A percentile compares a stretch with the other conserved stretches of the same genome.
Evolutionary conservation across 2,888 invertebrate genomes (phyloP).

Genomic region (Drosophila macrospina): DNA sequence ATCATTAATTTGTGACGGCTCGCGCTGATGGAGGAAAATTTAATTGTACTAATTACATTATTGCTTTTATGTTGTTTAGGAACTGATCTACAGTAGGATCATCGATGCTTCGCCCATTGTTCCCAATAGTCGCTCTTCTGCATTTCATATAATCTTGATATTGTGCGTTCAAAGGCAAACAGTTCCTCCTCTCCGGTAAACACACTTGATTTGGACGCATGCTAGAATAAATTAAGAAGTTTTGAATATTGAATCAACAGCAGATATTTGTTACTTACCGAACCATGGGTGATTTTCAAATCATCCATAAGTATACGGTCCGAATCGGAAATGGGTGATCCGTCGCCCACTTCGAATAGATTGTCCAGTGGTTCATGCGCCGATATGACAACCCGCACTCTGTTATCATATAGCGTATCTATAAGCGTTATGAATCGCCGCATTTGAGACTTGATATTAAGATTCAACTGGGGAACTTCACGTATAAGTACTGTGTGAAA

Average conservation of each 20-base stretch:
- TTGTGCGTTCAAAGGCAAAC: slow-evolving; percentile 97
- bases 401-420: slow-evolving; percentile 98
- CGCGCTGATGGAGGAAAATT: slow-evolving; percentile 8
- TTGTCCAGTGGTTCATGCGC: slow-evolving; percentile 91
- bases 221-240: not conserved
- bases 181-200: slow-evolving; percentile 99
- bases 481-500: slow-evolving; percentile 98
- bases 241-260: not conserved
- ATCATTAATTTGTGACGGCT: slow-evolving; percentile 33
- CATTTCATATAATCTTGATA: slow-evolving; percentile 98
- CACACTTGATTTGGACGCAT: slow-evolving; percentile 88
- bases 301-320: slow-evolving; percentile 98
- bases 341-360: slow-evolving; percentile 87
- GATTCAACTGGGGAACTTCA: slow-evolving; percentile 93
- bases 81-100: slow-evolving; percentile 26
- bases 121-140: slow-evolving; percentile 97
- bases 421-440: slow-evolving; percentile 98
- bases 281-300: slow-evolving; percentile 92
- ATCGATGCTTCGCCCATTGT: slow-evolving; percentile 88
- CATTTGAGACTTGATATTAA: slow-evolving; percentile 93
- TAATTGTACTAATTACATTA: slow-evolving; percentile 51
- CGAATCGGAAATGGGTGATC: slow-evolving; percentile 88
- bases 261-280: slow-evolving; percentile 86
- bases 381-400: slow-evolving; percentile 93
- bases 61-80: slow-evolving; percentile 35